Percentiles rank a stretch among this genome's conserved stretches.
Evolutionary conservation across 2,113 vertebrate species (phyloP).

Genomic region (Willisornis vidua): DNA sequence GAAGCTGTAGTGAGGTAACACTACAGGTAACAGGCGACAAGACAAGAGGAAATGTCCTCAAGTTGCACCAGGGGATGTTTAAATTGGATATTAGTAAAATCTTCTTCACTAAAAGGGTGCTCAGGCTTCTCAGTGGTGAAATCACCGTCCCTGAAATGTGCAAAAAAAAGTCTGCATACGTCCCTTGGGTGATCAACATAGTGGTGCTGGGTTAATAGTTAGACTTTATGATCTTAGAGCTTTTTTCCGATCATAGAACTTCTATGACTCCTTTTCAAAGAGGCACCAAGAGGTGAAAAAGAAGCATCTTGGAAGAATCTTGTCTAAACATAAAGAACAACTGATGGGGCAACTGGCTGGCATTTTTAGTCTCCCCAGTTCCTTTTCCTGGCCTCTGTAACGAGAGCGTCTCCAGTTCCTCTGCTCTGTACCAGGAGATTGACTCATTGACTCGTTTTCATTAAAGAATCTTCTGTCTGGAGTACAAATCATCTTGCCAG

Average conservation of each 20-base stretch:
- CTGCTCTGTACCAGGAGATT: not conserved
- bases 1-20: fast-evolving
- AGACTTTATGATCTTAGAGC: not conserved
- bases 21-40: not conserved
- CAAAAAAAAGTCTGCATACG: not conserved
- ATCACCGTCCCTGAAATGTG: no score
- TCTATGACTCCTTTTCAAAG: not conserved
- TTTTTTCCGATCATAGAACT: not conserved
- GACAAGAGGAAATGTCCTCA: not conserved
- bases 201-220: not conserved
- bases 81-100: not conserved
- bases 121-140: not conserved
- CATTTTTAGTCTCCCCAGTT: not conserved
- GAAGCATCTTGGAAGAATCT: not conserved
- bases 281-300: not conserved
- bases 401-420: not conserved
- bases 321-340: not conserved
- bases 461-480: not conserved
- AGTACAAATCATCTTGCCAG: not conserved
- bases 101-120: not conserved
- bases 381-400: not conserved
- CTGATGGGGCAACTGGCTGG: not conserved
- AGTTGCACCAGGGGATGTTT: not conserved
- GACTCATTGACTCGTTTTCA: not conserved
- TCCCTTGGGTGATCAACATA: not conserved